These are phyloP conservation scores for Drosophila borborema DNA, from an alignment of 2,888 invertebrate genomes.

Conservation along the genomic window DNA sequence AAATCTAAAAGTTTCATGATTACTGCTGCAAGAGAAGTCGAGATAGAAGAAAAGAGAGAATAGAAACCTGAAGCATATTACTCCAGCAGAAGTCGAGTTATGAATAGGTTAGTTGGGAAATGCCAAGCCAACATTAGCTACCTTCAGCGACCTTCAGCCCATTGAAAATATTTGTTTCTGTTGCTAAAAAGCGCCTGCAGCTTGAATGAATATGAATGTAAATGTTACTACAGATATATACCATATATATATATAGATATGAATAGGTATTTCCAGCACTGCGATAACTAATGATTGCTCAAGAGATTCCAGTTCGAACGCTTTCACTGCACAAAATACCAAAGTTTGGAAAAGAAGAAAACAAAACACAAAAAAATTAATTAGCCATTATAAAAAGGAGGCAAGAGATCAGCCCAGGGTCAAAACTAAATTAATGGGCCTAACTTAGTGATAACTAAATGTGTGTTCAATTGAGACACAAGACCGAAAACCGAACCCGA, in stretches of 20 bases:
- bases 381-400: constrained; percentile 31
- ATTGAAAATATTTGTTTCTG: not conserved
- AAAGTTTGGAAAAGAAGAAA: not conserved
- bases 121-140: too few species aligned
- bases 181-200: constrained; percentile 13
- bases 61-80: too few species aligned
- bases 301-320: constrained; percentile 22
- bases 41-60: not conserved
- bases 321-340: constrained; percentile 51
- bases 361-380: constrained; percentile 43
- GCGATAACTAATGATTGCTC: constrained; percentile 31
- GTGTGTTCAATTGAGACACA: constrained; percentile 65
- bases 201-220: constrained; percentile 18
- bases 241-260: too few species aligned
- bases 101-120: not conserved
- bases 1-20: too few species aligned
- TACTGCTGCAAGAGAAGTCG: not conserved
- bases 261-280: too few species aligned
- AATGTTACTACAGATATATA: not conserved
- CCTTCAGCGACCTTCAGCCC: constrained; percentile 15
- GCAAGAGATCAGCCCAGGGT: constrained; percentile 38
- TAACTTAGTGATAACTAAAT: constrained; percentile 77
- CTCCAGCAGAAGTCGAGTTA: not conserved
- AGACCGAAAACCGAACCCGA: constrained; percentile 16
- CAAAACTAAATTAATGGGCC: constrained; percentile 63